These are phyloP conservation scores for Pogoniulus pusillus DNA, from an alignment of 2,797 vertebrate genomes.

Conservation along the genomic window DNA sequence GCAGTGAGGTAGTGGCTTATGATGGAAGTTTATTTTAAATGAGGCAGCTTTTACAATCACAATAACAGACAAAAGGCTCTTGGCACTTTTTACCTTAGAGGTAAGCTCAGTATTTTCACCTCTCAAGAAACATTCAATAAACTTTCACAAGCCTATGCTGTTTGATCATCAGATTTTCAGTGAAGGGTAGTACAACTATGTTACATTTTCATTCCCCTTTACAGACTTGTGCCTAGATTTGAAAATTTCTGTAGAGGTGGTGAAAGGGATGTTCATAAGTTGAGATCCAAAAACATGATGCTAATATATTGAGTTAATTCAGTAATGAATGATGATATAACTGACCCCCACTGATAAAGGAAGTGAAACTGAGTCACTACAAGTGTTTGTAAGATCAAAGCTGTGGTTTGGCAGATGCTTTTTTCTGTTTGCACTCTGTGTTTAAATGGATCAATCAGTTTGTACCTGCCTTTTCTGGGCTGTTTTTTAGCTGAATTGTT, in stretches of 20 bases:
- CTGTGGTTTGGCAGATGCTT: background rate
- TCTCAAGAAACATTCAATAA: background rate
- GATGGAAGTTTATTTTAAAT: background rate
- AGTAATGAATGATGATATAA: background rate
- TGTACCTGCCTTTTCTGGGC: background rate
- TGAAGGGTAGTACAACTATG: background rate
- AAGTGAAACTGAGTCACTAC: background rate
- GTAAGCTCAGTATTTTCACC: background rate
- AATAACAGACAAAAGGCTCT: background rate
- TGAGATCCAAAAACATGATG: background rate
- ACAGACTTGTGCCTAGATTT: background rate
- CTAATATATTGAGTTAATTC: background rate
- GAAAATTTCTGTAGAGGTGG: background rate
- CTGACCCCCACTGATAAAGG: background rate
- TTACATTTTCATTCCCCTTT: background rate
- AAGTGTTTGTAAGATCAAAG: background rate
- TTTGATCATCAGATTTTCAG: background rate
- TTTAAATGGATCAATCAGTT: background rate
- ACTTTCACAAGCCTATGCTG: background rate
- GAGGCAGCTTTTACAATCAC: background rate
- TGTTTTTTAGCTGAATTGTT: background rate
- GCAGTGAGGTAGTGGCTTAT: background rate
- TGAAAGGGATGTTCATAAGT: background rate
- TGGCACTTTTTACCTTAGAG: background rate
- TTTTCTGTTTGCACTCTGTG: background rate